A percentile compares a stretch with the other conserved stretches of the same genome.
Conservation (phyloP, 2,797 vertebrate genomes). For the Tadarida brasiliensis region DNA sequence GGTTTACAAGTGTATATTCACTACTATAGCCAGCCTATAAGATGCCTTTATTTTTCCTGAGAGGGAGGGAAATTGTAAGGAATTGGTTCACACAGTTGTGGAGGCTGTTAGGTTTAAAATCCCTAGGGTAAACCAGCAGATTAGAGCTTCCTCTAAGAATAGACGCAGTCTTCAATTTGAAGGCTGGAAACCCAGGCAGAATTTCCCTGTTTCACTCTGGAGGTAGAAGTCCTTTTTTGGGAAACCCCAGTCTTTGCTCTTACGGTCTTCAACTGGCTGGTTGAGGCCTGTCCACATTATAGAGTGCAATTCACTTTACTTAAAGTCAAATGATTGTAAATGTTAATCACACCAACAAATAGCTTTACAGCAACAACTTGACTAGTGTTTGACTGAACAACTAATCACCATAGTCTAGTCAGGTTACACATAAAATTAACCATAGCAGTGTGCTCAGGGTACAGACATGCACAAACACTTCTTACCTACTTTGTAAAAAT, state of each 20-base stretch:
- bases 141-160: background rate
- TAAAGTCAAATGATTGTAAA: background rate
- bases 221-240: background rate
- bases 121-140: background rate
- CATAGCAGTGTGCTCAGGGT: background rate
- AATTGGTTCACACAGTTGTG: background rate
- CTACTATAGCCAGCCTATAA: background rate
- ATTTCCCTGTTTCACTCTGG: background rate
- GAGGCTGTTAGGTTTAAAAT: background rate
- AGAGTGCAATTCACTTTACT: background rate
- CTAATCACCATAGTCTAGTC: background rate
- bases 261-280: background rate
- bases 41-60: background rate
- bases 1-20: background rate
- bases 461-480: background rate
- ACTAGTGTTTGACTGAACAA: background rate
- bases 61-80: background rate
- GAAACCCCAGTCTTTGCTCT: background rate
- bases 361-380: background rate
- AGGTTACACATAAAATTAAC: background rate
- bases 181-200: background rate
- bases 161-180: background rate
- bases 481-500: background rate
- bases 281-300: background rate
- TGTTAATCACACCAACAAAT: background rate